Conservation (phyloP, 2,888 invertebrate species). For the Epinotia nisella region DNA sequence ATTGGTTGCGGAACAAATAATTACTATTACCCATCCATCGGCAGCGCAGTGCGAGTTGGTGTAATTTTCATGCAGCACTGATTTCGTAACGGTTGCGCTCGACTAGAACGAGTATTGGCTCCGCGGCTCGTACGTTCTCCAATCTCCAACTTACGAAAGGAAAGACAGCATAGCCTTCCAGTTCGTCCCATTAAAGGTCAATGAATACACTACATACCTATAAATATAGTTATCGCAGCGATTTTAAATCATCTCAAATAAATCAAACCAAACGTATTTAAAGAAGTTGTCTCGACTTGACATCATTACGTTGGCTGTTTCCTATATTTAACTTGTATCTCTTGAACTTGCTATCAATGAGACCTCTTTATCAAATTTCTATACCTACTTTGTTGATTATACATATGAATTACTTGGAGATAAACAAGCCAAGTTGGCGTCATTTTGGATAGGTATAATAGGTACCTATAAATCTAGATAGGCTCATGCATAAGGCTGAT, state of each 20-base stretch:
- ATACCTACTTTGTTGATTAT: conserved; percentile 49
- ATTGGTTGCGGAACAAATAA: conserved; percentile 45
- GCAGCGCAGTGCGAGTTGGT: conserved; percentile 54
- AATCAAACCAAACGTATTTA: neutral
- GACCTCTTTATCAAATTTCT: conserved; percentile 78
- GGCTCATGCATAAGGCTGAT: conserved; percentile 54
- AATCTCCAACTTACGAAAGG: conserved; percentile 53
- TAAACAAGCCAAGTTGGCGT: conserved; percentile 63
- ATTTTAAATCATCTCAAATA: neutral
- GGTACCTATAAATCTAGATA: conserved; percentile 56
- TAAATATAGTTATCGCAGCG: neutral
- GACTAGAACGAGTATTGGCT: conserved; percentile 82
- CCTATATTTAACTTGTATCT: conserved; percentile 77
- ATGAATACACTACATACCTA: conserved; percentile 4
- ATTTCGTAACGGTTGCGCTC: conserved; percentile 84
- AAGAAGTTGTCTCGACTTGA: conserved; percentile 4
- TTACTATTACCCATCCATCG: conserved; percentile 46
- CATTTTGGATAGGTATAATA: conserved; percentile 55
- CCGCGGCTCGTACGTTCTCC: conserved; percentile 70
- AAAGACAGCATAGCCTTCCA: conserved; percentile 43
- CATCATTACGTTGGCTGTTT: conserved; percentile 64
- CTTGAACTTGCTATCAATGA: conserved; percentile 76
- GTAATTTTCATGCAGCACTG: conserved; percentile 81
- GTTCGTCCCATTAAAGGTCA: conserved; percentile 37
- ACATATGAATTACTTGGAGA: conserved; percentile 57